Percentiles rank a stretch among this genome's conserved stretches.
These are phyloP conservation scores for Sparus aurata DNA, from an alignment of 2,797 vertebrate genomes.

Conservation along the genomic window DNA sequence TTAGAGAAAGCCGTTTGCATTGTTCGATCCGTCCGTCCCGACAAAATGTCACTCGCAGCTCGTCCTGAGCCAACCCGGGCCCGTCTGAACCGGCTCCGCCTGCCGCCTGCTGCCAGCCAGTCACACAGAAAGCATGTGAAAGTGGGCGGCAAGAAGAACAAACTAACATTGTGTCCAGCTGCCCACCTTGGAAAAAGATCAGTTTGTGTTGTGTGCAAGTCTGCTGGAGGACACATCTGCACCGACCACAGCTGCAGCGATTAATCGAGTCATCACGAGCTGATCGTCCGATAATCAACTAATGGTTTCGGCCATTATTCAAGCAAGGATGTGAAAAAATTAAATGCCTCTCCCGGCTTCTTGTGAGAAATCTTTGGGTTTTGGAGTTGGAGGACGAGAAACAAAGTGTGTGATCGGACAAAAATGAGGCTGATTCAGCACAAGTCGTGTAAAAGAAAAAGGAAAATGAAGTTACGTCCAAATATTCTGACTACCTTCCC, in stretches of 20 bases:
- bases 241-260: background rate
- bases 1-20: constrained; percentile 1
- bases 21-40: constrained; percentile 50
- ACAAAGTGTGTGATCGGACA: no score
- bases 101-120: constrained; percentile 24
- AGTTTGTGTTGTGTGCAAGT: constrained; percentile 11
- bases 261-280: no score
- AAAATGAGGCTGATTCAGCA: background rate
- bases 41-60: constrained; percentile 50
- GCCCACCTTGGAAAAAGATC: constrained; percentile 62
- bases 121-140: constrained; percentile 60
- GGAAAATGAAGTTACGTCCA: background rate
- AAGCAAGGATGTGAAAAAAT: no score
- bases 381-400: no score
- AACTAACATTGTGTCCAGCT: constrained; percentile 69
- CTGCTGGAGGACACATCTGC: background rate
- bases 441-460: background rate
- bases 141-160: constrained; percentile 71
- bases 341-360: no score
- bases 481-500: background rate
- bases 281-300: no score
- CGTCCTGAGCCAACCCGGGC: constrained; percentile 42
- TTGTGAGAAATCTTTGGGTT: no score
- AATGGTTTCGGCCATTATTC: no score
- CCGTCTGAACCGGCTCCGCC: constrained; percentile 50